Percentiles rank a stretch among this genome's conserved stretches.
Conservation (phyloP, 2,113 vertebrate species). For the Pica pica region DNA sequence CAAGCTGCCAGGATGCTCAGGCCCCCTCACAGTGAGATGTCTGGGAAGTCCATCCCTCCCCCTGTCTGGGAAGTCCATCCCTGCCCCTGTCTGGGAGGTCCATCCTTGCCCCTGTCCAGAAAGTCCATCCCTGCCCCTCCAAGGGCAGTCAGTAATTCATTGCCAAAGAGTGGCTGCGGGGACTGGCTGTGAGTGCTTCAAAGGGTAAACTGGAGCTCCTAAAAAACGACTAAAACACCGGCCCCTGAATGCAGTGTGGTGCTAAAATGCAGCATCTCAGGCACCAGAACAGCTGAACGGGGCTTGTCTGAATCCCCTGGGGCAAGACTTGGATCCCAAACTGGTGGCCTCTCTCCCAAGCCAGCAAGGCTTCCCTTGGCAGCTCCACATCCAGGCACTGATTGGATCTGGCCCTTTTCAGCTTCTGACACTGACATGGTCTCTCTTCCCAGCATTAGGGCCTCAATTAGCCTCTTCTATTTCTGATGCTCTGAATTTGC, state of each 20-base stretch:
- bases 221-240: neutral
- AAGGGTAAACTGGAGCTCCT: neutral
- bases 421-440: neutral
- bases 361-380: neutral
- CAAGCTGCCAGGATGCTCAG: neutral
- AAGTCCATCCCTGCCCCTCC: neutral
- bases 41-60: neutral
- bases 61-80: too few species aligned
- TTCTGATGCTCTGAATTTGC: slow-evolving; percentile 41
- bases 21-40: too few species aligned
- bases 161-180: neutral
- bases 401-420: neutral
- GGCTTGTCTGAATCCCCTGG: neutral
- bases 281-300: neutral
- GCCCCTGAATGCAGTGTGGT: neutral
- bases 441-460: slow-evolving; percentile 15
- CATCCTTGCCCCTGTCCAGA: neutral
- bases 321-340: neutral
- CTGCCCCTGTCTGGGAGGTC: neutral
- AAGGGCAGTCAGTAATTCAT: accelerated
- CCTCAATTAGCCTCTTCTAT: slow-evolving; percentile 57
- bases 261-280: neutral
- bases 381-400: accelerated
- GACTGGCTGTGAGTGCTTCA: accelerated
- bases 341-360: accelerated